Percentiles rank a stretch among this genome's conserved stretches.
These are phyloP conservation scores for Odontothrips loti DNA, from an alignment of 2,888 invertebrate species.

Conservation along the genomic window DNA sequence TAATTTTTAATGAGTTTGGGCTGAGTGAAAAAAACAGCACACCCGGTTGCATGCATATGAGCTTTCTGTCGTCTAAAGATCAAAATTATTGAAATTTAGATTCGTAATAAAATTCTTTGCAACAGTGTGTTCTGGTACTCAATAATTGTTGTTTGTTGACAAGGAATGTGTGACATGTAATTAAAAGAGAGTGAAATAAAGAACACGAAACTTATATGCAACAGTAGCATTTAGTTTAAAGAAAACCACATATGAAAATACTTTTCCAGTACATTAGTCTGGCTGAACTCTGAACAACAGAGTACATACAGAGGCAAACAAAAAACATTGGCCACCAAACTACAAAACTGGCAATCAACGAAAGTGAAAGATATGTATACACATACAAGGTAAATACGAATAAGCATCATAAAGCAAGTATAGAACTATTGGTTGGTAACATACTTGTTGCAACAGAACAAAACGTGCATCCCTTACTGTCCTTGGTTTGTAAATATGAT, in stretches of 20 bases:
- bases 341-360: background rate
- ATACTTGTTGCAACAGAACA: background rate
- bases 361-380: background rate
- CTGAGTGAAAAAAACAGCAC: too few species aligned
- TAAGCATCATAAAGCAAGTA: background rate
- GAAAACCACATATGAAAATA: conserved; percentile 17
- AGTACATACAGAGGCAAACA: background rate
- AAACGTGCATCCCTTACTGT: background rate
- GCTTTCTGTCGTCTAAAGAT: too few species aligned
- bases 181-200: background rate
- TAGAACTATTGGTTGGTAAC: conserved; percentile 1
- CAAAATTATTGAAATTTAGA: too few species aligned
- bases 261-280: background rate
- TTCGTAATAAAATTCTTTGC: too few species aligned
- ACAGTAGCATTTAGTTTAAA: background rate
- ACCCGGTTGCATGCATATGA: too few species aligned
- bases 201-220: background rate
- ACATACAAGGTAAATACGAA: background rate
- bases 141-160: too few species aligned
- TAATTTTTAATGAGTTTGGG: too few species aligned
- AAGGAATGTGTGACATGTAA: background rate
- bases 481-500: background rate
- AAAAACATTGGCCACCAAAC: background rate
- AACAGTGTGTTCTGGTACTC: too few species aligned
- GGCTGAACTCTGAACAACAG: background rate